Evolutionary conservation across 2,797 vertebrate species (phyloP).

Genomic region (Diplodus puntazzo): DNA sequence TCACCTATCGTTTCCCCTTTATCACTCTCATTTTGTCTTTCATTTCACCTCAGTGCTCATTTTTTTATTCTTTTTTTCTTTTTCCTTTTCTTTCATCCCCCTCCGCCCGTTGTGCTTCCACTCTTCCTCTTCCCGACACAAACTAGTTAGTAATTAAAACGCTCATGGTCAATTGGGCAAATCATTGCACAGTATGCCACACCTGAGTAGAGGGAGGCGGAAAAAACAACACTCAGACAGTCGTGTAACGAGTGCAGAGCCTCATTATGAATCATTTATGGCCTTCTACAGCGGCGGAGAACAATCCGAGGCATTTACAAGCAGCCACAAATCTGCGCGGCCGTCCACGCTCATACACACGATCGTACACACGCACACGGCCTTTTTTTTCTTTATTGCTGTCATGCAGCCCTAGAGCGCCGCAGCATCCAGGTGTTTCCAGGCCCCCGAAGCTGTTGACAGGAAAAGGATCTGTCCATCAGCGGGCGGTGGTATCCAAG

Average conservation of each 20-base stretch:
- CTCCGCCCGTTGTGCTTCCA: not conserved
- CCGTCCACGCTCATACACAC: conserved; percentile 18
- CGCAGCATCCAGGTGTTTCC: conserved; percentile 75
- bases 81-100: conserved; percentile 6
- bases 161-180: conserved; percentile 62
- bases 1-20: not conserved
- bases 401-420: conserved; percentile 41
- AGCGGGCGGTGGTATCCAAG: conserved; percentile 41
- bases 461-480: conserved; percentile 65
- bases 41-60: not conserved
- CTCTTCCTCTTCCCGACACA: conserved; percentile 24
- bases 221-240: not conserved
- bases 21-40: conserved; percentile 20
- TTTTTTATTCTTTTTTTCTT: not conserved
- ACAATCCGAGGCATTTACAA: conserved; percentile 74
- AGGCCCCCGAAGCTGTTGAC: conserved; percentile 70
- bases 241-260: not conserved
- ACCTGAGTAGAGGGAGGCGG: conserved; percentile 39
- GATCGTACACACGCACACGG: conserved; percentile 14
- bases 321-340: conserved; percentile 51
- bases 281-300: conserved; percentile 56
- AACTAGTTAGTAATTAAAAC: conserved; percentile 70
- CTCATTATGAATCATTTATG: conserved; percentile 62
- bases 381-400: conserved; percentile 55
- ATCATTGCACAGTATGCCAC: conserved; percentile 65